Percentiles rank a stretch among this genome's conserved stretches.
Conservation (phyloP, 2,888 invertebrate genomes). For the Mythimna vitellina region DNA sequence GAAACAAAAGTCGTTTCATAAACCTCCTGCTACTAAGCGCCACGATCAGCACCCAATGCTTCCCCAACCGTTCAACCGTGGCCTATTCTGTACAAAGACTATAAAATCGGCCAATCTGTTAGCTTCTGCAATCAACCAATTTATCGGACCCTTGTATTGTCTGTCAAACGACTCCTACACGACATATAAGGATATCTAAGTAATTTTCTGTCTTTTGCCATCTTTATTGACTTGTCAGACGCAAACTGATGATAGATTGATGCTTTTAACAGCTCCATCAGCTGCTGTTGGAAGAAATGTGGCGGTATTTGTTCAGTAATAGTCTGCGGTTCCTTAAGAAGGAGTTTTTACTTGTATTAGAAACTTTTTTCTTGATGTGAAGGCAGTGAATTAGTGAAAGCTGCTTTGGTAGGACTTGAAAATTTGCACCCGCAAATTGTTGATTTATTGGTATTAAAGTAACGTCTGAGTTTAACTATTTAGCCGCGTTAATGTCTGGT, state of each 20-base stretch:
- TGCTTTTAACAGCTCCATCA: constrained; percentile 30
- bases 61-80: background rate
- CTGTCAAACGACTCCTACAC: constrained; percentile 27
- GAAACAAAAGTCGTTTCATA: constrained; percentile 3
- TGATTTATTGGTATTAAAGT: constrained; percentile 3
- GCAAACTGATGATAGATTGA: constrained; percentile 39
- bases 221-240: constrained; percentile 53
- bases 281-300: constrained; percentile 32
- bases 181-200: constrained; percentile 55
- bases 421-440: constrained; percentile 10
- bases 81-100: constrained; percentile 6
- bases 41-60: background rate
- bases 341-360: constrained; percentile 50
- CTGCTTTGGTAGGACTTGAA: constrained; percentile 3
- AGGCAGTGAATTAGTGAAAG: constrained; percentile 19
- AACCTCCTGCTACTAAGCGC: background rate
- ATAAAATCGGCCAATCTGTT: constrained; percentile 5
- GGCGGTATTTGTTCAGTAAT: constrained; percentile 23
- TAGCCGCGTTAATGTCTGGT: background rate
- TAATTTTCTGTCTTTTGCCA: constrained; percentile 52
- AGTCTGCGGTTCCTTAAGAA: constrained; percentile 21
- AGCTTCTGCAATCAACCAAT: constrained; percentile 35
- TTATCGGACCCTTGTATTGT: constrained; percentile 42
- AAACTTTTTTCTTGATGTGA: constrained; percentile 30
- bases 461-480: background rate